Conservation (phyloP, 2,888 invertebrate species). For the Andrena bicolor region DNA sequence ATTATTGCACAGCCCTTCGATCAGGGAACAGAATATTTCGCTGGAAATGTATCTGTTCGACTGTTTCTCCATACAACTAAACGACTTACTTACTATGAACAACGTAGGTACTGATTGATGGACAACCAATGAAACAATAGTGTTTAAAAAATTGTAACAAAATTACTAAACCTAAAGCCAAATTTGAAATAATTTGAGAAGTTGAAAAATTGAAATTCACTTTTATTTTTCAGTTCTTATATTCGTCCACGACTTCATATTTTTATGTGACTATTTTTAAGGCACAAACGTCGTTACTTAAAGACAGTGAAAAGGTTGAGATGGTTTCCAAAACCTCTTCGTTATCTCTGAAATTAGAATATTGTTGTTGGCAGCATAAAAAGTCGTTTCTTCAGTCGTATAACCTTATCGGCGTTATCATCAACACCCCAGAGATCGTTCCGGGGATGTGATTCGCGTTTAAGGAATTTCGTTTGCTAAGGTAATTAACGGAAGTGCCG, state of each 20-base stretch:
- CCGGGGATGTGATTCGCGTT: constrained; percentile 67
- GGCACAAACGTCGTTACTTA: no score
- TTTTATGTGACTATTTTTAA: no score
- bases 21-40: constrained; percentile 7
- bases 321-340: not conserved
- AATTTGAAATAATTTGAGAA: no score
- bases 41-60: not conserved
- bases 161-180: no score
- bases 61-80: not conserved
- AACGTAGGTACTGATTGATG: not conserved
- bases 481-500: constrained; percentile 74
- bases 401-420: constrained; percentile 66
- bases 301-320: no score
- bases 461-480: constrained; percentile 62
- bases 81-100: not conserved
- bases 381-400: constrained; percentile 24
- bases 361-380: constrained; percentile 26
- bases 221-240: no score
- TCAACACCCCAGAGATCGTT: constrained; percentile 59
- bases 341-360: constrained; percentile 32
- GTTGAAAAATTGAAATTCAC: no score
- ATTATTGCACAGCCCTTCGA: constrained; percentile 8
- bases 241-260: no score
- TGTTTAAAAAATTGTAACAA: no score
- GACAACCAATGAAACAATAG: no score